These are phyloP conservation scores for Pocillopora damicornis DNA, from an alignment of 64 coral and sea anemone genomes.

Conservation along the genomic window DNA sequence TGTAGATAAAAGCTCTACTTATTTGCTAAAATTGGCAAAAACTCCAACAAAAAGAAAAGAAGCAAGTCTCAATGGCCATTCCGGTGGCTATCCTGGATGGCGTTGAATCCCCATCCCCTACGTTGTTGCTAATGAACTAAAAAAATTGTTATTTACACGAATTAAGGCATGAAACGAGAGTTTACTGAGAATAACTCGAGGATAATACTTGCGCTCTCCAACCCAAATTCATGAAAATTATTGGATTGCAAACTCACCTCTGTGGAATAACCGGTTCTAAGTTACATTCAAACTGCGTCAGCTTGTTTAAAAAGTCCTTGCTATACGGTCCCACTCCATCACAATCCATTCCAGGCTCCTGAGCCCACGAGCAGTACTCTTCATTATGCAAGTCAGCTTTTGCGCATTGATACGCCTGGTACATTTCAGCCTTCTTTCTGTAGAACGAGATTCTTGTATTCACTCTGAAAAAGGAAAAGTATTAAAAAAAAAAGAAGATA, in stretches of 20 bases:
- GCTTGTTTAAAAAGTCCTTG: constrained; percentile 60
- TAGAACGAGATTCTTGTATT: constrained; percentile 66
- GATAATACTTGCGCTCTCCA: not conserved
- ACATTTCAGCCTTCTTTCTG: constrained; percentile 66
- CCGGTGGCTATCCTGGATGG: too few relatives aligned
- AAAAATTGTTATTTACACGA: too few relatives aligned
- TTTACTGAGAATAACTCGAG: not conserved
- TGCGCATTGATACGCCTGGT: constrained; percentile 66
- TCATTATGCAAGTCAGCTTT: constrained; percentile 79
- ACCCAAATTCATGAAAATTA: not conserved
- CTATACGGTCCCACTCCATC: constrained; percentile 41
- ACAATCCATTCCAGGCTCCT: constrained; percentile 37
- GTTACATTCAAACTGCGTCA: constrained; percentile 71
- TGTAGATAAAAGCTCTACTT: too few relatives aligned
- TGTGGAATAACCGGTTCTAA: constrained; percentile 67
- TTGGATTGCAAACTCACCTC: constrained; percentile 32
- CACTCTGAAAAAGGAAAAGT: constrained; percentile 39
- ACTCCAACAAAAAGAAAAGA: too few relatives aligned
- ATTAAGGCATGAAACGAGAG: too few relatives aligned
- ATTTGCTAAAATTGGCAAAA: too few relatives aligned
- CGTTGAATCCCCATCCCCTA: too few relatives aligned
- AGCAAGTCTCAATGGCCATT: too few relatives aligned
- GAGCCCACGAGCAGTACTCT: constrained; percentile 76
- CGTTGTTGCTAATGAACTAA: too few relatives aligned
- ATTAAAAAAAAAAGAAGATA: too few relatives aligned